A percentile compares a stretch with the other conserved stretches of the same genome.
Evolutionary conservation across 2,888 invertebrate genomes (phyloP).

Genomic region (Teinopalpus imperialis): DNA sequence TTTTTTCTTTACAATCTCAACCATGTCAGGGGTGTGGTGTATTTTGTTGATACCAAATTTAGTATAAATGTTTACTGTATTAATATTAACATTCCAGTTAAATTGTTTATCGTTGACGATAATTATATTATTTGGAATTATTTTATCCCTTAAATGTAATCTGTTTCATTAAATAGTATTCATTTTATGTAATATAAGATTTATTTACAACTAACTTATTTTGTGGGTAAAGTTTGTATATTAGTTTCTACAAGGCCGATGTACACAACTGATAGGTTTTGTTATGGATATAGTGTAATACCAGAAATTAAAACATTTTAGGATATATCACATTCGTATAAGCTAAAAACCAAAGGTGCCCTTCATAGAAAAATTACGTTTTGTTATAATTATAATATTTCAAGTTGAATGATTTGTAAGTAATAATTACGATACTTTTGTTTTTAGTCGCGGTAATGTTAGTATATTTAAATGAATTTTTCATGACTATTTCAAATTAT

Average conservation of each 20-base stretch:
- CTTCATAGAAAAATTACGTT: constrained; percentile 84
- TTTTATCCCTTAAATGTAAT: constrained; percentile 62
- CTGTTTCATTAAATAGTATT: constrained; percentile 60
- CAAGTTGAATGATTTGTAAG: constrained; percentile 80
- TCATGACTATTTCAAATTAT: constrained; percentile 80
- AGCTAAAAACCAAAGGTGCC: constrained; percentile 94
- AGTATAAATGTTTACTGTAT: constrained; percentile 64
- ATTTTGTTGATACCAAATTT: constrained; percentile 75
- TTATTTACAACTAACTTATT: constrained; percentile 80
- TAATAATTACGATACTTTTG: constrained; percentile 76
- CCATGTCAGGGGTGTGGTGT: constrained; percentile 64
- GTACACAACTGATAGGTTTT: constrained; percentile 73
- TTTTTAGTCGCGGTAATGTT: constrained; percentile 77
- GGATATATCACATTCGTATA: constrained; percentile 83
- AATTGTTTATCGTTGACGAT: constrained; percentile 70
- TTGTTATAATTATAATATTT: constrained; percentile 80
- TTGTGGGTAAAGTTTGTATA: constrained; percentile 61
- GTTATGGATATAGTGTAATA: constrained; percentile 74
- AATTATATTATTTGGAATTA: constrained; percentile 65
- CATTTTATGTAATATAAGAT: constrained; percentile 74
- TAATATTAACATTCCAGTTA: constrained; percentile 79
- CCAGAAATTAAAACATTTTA: constrained; percentile 77
- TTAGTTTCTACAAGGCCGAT: constrained; percentile 72
- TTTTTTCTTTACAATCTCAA: constrained; percentile 49
- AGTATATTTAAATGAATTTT: constrained; percentile 73